Conservation (phyloP, 2,113 vertebrate species). For the Pleuronectes platessa region DNA sequence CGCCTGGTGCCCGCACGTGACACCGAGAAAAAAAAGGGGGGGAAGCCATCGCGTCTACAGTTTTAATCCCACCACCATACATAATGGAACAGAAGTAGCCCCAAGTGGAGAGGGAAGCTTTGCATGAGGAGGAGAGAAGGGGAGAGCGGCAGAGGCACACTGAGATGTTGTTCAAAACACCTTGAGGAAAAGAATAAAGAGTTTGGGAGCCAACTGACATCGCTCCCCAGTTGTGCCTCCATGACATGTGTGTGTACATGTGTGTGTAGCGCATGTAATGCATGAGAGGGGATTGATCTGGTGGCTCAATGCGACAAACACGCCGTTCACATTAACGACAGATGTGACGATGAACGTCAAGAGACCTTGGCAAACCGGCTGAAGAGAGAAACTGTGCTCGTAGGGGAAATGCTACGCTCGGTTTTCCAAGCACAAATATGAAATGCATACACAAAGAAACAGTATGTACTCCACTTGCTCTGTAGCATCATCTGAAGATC, state of each 20-base stretch:
- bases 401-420: constrained; percentile 36
- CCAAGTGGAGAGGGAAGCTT: constrained; percentile 76
- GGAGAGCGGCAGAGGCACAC: constrained; percentile 43
- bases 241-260: constrained; percentile 28
- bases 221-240: constrained; percentile 36
- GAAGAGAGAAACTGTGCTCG: constrained; percentile 35
- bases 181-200: constrained; percentile 56
- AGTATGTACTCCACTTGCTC: constrained; percentile 1
- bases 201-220: constrained; percentile 62
- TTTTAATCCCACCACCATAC: constrained; percentile 82
- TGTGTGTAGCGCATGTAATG: constrained; percentile 36
- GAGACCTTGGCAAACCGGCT: constrained; percentile 55
- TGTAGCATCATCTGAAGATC: constrained; percentile 22
- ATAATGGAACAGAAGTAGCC: constrained; percentile 84
- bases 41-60: constrained; percentile 70
- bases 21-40: constrained; percentile 40
- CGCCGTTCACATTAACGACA: constrained; percentile 55
- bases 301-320: constrained; percentile 61
- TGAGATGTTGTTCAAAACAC: constrained; percentile 71
- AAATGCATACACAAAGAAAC: constrained; percentile 13
- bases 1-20: constrained; percentile 68
- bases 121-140: constrained; percentile 69
- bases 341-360: constrained; percentile 33
- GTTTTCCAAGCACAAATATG: constrained; percentile 38
- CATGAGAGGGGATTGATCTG: constrained; percentile 46